Evolutionary conservation across 2,113 vertebrate genomes (phyloP), one percentile per base, ranked within the genome.

Genomic region (Grammatotria lemairii): DNA sequence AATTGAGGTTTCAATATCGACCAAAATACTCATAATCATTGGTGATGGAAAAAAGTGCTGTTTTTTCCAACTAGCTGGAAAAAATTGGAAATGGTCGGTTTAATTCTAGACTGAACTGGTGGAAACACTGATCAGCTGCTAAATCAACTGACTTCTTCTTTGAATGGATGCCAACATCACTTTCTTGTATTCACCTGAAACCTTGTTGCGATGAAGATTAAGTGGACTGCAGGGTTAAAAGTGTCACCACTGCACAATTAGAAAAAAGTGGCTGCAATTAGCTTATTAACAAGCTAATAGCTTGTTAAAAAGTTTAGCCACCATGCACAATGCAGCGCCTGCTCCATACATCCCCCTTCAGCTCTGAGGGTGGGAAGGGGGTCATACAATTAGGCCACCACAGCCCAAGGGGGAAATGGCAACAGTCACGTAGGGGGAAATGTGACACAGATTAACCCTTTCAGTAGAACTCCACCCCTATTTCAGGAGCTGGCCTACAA

Each of bases 391-490:
- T 92, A 95, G 93, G 82, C 87, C 92, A 93, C 79, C 12, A 81
- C 21, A 79, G 90, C 85, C 90, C 86, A 83, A 23, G 84, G 84
- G 88, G 91, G 89, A 88, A 90, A 94, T 86, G 94, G 86, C 93
- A 85, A 90, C 51, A 5, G 86, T 51, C 89, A 82, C 80, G 9
- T 38, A 85, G 70, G 40, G 47, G 89, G 80, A 90, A 91, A 87
- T 78, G 86, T 87, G 87, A 90, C 86, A 90, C 3, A 68, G 60
- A 87, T 95, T 70, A 93, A 94, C 90, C 90, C 89, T 85, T 87
- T 90, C 88, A 83, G 81, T 21, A 40, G 58, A 35, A 78, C 35
- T 28, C 33, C 57, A 16, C 49, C 70, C 11, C 7, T 31, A 57
- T 45, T 75, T 49, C 11, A 51, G 45, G 26, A 19, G 26, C 2